These are phyloP conservation scores for Listronotus bonariensis DNA, from an alignment of 1,140 invertebrate genomes.

Conservation along the genomic window DNA sequence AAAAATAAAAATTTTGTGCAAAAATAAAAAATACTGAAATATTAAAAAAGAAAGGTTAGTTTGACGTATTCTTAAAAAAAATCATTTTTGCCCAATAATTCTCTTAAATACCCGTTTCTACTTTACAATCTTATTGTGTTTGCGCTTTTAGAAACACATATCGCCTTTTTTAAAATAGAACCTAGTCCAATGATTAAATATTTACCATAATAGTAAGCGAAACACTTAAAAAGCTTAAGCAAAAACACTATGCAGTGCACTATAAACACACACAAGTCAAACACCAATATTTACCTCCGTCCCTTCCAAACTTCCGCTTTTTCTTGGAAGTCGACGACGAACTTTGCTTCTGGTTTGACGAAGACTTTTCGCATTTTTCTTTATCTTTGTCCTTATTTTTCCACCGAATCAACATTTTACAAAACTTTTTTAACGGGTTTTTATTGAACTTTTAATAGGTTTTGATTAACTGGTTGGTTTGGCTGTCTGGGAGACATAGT, in stretches of 20 bases:
- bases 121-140: neutral
- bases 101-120: too few relatives aligned
- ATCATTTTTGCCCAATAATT: too few relatives aligned
- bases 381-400: conserved; percentile 56
- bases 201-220: too few relatives aligned
- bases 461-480: too few relatives aligned
- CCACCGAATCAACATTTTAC: conserved; percentile 54
- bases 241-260: neutral
- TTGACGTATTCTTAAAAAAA: too few relatives aligned
- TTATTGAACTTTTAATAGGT: too few relatives aligned
- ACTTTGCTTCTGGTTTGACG: conserved; percentile 47
- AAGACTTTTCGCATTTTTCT: conserved; percentile 52
- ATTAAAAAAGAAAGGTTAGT: too few relatives aligned
- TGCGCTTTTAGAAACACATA: neutral
- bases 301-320: conserved; percentile 54
- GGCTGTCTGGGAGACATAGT: too few relatives aligned
- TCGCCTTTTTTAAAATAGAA: too few relatives aligned
- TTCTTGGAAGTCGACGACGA: conserved; percentile 47
- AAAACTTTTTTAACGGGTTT: conserved; percentile 5
- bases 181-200: too few relatives aligned
- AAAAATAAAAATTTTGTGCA: too few relatives aligned
- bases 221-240: neutral
- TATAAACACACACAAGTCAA: neutral
- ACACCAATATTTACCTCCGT: conserved; percentile 49
- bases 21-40: too few relatives aligned